Conservation (phyloP, 2,797 vertebrate species). For the Fringilla coelebs region DNA sequence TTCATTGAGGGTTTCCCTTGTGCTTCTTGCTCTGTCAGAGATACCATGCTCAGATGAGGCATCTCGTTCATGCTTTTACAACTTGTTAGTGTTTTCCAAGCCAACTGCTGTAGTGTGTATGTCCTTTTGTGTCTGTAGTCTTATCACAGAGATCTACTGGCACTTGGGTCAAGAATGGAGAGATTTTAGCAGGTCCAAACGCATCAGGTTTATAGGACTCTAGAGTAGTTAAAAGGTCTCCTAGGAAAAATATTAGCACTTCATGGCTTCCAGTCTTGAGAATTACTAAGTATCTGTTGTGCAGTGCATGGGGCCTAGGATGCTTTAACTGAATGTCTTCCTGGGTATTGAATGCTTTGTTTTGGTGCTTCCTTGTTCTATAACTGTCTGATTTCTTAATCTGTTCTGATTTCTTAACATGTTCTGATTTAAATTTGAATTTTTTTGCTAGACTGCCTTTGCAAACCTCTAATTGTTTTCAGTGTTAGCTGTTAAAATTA, state of each 20-base stretch:
- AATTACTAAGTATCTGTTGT: not conserved
- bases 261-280: not conserved
- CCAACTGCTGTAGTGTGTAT: not conserved
- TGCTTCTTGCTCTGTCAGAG: not conserved
- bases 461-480: not conserved
- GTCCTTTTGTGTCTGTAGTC: not conserved
- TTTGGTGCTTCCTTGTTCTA: not conserved
- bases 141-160: not conserved
- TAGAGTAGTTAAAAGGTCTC: not conserved
- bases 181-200: not conserved
- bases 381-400: not conserved
- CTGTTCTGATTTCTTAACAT: not conserved
- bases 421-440: not conserved
- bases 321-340: not conserved
- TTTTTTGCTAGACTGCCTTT: not conserved
- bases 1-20: not conserved
- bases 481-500: conserved; percentile 1
- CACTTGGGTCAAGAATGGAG: not conserved
- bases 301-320: not conserved
- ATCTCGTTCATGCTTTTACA: not conserved
- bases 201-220: not conserved
- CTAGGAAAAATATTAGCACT: not conserved
- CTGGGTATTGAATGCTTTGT: not conserved
- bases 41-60: not conserved
- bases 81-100: not conserved